Percentiles rank a stretch among this genome's conserved stretches.
Evolutionary conservation across 92 coral and sea anemone species (phyloP).

Genomic region (Heliopora coerulea): DNA sequence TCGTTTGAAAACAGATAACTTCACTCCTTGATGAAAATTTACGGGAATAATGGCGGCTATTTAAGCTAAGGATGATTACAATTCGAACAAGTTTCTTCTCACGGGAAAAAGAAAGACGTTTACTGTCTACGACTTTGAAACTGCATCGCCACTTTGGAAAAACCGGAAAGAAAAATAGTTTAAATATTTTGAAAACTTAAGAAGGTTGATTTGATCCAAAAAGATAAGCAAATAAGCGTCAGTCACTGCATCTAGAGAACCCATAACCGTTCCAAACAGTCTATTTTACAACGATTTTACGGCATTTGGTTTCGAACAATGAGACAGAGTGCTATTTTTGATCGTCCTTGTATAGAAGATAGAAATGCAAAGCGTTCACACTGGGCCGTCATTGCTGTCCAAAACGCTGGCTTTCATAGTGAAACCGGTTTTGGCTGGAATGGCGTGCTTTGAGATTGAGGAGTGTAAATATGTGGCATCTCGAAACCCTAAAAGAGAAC

Average conservation of each 20-base stretch:
- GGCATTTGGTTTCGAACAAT: conserved; percentile 35
- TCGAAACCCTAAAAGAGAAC: not conserved
- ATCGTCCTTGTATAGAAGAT: conserved; percentile 27
- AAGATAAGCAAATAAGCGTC: not conserved
- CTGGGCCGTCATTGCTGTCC: not conserved
- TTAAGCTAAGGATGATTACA: not conserved
- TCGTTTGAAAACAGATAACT: too few species aligned
- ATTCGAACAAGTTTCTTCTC: not conserved
- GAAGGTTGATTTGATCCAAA: not conserved
- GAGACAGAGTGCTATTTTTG: conserved; percentile 8
- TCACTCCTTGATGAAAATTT: not conserved
- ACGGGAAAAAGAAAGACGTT: conserved; percentile 8
- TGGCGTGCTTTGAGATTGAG: not conserved
- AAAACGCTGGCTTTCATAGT: not conserved
- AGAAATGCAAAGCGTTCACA: not conserved
- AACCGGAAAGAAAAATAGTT: not conserved
- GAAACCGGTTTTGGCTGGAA: not conserved
- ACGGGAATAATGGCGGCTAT: too few species aligned
- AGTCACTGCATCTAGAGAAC: not conserved
- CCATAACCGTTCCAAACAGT: not conserved
- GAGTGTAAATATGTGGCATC: not conserved
- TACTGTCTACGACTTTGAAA: too few species aligned
- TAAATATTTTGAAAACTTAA: not conserved
- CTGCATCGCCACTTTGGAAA: too few species aligned
- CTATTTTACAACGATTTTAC: conserved; percentile 30